Evolutionary conservation across 2,888 invertebrate genomes (phyloP).

Genomic region (Amblyjoppa proteus): DNA sequence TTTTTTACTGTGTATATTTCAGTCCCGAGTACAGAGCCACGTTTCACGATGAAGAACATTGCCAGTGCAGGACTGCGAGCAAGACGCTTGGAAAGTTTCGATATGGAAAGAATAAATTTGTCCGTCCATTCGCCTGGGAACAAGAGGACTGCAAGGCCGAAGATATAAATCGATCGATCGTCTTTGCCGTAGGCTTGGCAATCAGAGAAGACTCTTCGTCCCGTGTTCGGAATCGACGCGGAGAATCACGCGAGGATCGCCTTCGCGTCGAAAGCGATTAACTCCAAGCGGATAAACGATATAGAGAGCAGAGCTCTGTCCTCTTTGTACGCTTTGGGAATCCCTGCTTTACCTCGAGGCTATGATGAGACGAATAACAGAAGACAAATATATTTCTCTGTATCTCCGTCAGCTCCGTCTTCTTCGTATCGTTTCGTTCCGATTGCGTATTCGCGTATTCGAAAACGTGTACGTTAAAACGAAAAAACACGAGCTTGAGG

Average conservation of each 20-base stretch:
- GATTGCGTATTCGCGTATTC: not conserved
- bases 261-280: slow-evolving; percentile 57
- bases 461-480: not conserved
- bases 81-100: not conserved
- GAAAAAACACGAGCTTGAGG: not conserved
- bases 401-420: not conserved
- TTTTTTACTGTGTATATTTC: too few relatives aligned
- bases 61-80: not conserved
- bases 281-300: slow-evolving; percentile 40
- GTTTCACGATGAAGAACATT: not conserved
- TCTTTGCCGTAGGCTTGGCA: not conserved
- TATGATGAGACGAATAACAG: not conserved
- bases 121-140: slow-evolving; percentile 12
- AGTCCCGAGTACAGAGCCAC: too few relatives aligned
- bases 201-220: not conserved
- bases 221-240: slow-evolving; percentile 11
- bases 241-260: slow-evolving; percentile 26
- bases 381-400: not conserved
- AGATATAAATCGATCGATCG: slow-evolving; percentile 73
- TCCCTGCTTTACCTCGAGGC: slow-evolving; percentile 12
- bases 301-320: slow-evolving; percentile 23
- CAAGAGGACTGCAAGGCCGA: slow-evolving; percentile 65
- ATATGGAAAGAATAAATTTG: not conserved
- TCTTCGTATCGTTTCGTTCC: not conserved
- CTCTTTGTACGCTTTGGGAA: not conserved